Evolutionary conservation across 2,888 invertebrate species (phyloP).

Genomic region (Nyleta sp.): DNA sequence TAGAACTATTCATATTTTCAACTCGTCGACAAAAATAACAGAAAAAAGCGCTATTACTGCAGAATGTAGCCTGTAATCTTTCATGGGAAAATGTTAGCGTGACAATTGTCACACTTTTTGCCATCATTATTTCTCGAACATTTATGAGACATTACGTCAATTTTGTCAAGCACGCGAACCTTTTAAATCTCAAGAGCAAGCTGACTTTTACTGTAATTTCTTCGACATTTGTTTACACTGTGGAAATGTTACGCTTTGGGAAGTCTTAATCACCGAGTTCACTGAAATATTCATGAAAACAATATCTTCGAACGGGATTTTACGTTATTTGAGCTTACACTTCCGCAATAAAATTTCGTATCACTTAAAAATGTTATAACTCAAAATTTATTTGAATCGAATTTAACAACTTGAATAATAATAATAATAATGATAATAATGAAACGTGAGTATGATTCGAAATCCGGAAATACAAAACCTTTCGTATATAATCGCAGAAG

Average conservation of each 20-base stretch:
- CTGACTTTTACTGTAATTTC: slow-evolving; percentile 14
- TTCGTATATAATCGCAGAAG: too few species aligned
- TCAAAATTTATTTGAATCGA: too few species aligned
- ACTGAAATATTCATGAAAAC: slow-evolving; percentile 28
- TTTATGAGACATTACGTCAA: slow-evolving; percentile 49
- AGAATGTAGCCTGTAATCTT: slow-evolving; percentile 26
- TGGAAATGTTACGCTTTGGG: slow-evolving; percentile 38
- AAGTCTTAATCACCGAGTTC: slow-evolving; percentile 24
- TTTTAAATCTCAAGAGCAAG: slow-evolving; percentile 14
- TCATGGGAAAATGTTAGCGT: slow-evolving; percentile 47
- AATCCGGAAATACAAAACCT: too few species aligned
- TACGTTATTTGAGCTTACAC: background rate
- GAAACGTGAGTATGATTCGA: too few species aligned
- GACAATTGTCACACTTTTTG: slow-evolving; percentile 56
- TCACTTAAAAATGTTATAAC: too few species aligned
- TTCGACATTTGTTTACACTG: slow-evolving; percentile 38
- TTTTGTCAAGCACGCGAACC: slow-evolving; percentile 39
- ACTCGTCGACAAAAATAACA: background rate
- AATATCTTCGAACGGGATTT: slow-evolving; percentile 9
- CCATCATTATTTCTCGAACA: slow-evolving; percentile 27
- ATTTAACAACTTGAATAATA: too few species aligned
- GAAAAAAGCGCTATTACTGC: slow-evolving; percentile 11
- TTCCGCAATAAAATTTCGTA: background rate
- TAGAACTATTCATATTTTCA: slow-evolving; percentile 16
- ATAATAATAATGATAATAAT: background rate